Evolutionary conservation across 2,797 vertebrate species (phyloP).

Genomic region (Enteromius fasciolatus): DNA sequence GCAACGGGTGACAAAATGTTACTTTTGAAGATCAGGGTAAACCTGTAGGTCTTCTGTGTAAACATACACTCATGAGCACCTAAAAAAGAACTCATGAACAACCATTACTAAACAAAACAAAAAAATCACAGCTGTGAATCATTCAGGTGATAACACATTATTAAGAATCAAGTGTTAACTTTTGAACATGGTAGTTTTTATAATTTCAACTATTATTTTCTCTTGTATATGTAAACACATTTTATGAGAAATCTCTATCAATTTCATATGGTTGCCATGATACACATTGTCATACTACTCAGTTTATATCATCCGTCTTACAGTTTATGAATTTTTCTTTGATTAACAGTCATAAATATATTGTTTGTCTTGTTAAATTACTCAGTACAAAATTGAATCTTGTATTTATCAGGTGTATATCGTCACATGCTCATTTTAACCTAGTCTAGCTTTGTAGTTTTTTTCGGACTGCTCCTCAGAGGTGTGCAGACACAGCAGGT

Average conservation of each 20-base stretch:
- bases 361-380: not conserved
- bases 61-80: too few relatives aligned
- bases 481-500: slow-evolving; percentile 21
- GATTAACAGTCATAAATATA: not conserved
- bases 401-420: not conserved
- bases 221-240: too few relatives aligned
- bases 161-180: too few relatives aligned
- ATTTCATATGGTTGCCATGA: not conserved
- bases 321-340: not conserved
- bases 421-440: not conserved
- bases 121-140: too few relatives aligned
- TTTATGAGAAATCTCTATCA: not conserved
- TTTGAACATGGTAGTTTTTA: too few relatives aligned
- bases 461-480: not conserved
- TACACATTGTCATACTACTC: not conserved
- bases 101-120: too few relatives aligned
- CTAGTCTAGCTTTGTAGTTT: not conserved
- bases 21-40: too few relatives aligned
- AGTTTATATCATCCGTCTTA: not conserved
- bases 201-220: too few relatives aligned
- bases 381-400: not conserved
- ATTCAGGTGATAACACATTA: too few relatives aligned
- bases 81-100: too few relatives aligned
- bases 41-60: too few relatives aligned
- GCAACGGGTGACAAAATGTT: too few relatives aligned